phyloP scores from a whole-genome alignment of 2,797 vertebrate genomes.

The Anguilla pacifica region DNA sequence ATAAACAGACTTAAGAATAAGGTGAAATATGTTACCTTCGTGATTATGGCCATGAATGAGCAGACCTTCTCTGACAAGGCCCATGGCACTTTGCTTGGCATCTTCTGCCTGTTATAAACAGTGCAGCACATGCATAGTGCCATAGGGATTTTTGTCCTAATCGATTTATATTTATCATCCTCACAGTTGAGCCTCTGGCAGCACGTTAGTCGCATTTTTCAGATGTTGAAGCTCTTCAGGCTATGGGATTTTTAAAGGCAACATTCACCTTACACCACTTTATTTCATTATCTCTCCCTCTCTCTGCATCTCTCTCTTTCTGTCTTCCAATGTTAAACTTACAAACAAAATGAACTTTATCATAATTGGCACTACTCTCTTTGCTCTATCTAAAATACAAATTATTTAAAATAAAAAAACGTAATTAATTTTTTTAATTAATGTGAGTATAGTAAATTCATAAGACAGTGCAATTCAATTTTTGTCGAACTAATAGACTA shows the following conservation, averaged over 20 bases:
- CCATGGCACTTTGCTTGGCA: constrained; percentile 50
- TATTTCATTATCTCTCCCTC: constrained; percentile 42
- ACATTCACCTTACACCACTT: constrained; percentile 46
- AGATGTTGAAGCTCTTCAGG: constrained; percentile 48
- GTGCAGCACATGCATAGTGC: constrained; percentile 47
- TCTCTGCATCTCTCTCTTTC: constrained; percentile 30
- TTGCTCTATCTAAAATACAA: background rate
- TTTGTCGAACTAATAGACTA: too few relatives aligned
- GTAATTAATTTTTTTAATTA: too few relatives aligned
- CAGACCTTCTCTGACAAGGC: constrained; percentile 29
- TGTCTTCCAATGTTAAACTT: constrained; percentile 37
- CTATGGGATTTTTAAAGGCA: constrained; percentile 50
- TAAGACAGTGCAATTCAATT: too few relatives aligned
- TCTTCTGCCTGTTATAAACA: constrained; percentile 58
- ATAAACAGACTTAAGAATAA: constrained; percentile 8
- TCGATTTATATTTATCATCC: constrained; percentile 69
- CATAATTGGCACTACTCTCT: background rate
- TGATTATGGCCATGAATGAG: constrained; percentile 33
- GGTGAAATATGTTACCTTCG: constrained; percentile 35
- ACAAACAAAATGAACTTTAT: too few relatives aligned
- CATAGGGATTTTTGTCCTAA: constrained; percentile 59
- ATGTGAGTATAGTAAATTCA: too few relatives aligned
- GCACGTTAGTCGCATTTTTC: constrained; percentile 48
- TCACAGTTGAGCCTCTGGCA: constrained; percentile 54
- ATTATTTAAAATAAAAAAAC: background rate